phyloP scores from a whole-genome alignment of 2,797 vertebrate genomes.

The Hemitrygon akajei region DNA sequence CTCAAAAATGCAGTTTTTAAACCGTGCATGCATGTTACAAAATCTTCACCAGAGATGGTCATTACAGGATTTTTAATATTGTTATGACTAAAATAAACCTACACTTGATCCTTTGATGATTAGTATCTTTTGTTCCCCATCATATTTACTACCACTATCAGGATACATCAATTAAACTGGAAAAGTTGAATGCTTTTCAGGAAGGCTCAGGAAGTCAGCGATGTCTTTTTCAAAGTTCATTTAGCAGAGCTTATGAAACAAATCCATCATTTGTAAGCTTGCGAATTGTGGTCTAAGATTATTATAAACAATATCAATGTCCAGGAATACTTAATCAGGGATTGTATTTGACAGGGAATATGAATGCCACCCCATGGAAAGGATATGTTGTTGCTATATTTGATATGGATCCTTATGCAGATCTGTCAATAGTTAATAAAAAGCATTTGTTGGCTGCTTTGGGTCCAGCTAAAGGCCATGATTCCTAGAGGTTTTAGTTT shows the following conservation, averaged over 20 bases:
- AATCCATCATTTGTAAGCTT: not conserved
- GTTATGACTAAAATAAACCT: not conserved
- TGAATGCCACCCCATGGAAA: not conserved
- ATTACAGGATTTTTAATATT: not conserved
- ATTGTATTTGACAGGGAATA: not conserved
- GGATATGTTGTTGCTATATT: not conserved
- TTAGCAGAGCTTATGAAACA: not conserved
- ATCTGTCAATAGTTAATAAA: not conserved
- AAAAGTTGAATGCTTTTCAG: not conserved
- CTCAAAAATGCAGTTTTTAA: not conserved
- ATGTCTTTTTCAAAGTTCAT: not conserved
- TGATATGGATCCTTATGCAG: not conserved
- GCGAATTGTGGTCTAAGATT: not conserved
- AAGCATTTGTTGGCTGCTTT: not conserved
- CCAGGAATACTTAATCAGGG: not conserved
- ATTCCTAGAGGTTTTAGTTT: not conserved
- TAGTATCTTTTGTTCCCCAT: no score
- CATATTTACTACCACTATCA: not conserved
- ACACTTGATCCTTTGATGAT: not conserved
- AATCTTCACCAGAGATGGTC: not conserved
- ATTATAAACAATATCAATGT: not conserved
- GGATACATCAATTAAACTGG: not conserved
- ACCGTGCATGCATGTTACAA: not conserved
- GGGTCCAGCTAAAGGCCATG: not conserved
- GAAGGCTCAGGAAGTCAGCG: not conserved